Conservation (phyloP, 2,888 invertebrate species). For the Chaetogeoica ovagalla region DNA sequence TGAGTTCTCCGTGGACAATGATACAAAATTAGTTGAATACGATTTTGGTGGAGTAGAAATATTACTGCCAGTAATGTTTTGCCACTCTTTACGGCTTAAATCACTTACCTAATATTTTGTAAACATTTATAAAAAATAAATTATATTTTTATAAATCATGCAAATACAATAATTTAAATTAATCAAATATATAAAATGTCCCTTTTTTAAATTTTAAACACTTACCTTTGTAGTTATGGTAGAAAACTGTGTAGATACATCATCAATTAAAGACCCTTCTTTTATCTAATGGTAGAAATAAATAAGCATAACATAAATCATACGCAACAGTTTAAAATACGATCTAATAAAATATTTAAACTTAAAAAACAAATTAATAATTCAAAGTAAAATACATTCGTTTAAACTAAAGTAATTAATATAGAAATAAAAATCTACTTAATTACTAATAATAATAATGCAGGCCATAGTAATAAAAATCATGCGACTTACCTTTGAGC, state of each 20-base stretch:
- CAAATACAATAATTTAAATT: not conserved
- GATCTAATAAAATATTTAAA: slow-evolving; percentile 6
- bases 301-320: slow-evolving; percentile 39
- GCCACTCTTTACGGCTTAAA: slow-evolving; percentile 71
- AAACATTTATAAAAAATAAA: not conserved
- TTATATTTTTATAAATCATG: not conserved
- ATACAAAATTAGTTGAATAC: slow-evolving; percentile 49
- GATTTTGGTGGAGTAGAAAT: slow-evolving; percentile 59
- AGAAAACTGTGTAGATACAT: slow-evolving; percentile 68
- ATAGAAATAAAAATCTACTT: not conserved
- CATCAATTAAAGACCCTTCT: slow-evolving; percentile 71
- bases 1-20: slow-evolving; percentile 57
- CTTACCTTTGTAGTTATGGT: slow-evolving; percentile 69
- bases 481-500: slow-evolving; percentile 67
- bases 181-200: not conserved
- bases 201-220: not conserved
- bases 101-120: slow-evolving; percentile 65
- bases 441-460: not conserved
- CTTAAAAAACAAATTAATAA: not conserved
- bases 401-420: not conserved
- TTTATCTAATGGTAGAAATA: slow-evolving; percentile 64
- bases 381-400: not conserved
- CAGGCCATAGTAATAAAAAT: not conserved
- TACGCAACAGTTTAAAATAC: not conserved
- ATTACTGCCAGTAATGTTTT: slow-evolving; percentile 65